Conservation (phyloP, 2,888 invertebrate species). For the Netelia inedita region DNA sequence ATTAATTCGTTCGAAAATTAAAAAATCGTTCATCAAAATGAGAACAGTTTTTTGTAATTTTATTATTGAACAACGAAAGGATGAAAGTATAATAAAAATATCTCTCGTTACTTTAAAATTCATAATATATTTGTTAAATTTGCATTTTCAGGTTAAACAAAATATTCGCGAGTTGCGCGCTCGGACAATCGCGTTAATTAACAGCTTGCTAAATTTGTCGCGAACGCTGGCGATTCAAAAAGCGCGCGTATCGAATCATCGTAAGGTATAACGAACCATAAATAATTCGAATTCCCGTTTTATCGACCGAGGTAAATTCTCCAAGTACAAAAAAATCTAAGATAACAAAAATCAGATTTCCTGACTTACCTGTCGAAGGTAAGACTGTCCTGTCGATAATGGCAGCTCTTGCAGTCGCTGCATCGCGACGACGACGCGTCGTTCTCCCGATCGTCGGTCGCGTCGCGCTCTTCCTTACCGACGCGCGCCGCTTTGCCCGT, state of each 20-base stretch:
- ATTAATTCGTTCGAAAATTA: too few relatives aligned
- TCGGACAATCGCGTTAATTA: too few relatives aligned
- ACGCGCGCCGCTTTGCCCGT: slow-evolving; percentile 86
- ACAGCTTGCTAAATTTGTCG: background rate
- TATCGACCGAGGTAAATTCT: slow-evolving; percentile 17
- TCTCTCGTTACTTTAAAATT: too few relatives aligned
- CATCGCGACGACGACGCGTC: slow-evolving; percentile 80
- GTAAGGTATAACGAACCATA: slow-evolving; percentile 21
- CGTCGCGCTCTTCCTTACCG: slow-evolving; percentile 70
- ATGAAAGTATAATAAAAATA: too few relatives aligned
- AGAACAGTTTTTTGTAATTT: too few relatives aligned
- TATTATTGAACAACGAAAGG: too few relatives aligned
- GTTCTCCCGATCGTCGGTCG: slow-evolving; percentile 78
- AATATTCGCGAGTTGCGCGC: too few relatives aligned
- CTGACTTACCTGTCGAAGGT: slow-evolving; percentile 82
- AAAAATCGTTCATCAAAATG: too few relatives aligned
- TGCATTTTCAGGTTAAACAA: too few relatives aligned
- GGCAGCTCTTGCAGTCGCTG: slow-evolving; percentile 81
- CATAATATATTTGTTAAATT: too few relatives aligned
- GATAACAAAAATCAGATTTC: slow-evolving; percentile 3
- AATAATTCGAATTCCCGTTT: slow-evolving; percentile 12
- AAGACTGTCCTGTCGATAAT: slow-evolving; percentile 81
- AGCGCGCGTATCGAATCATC: slow-evolving; percentile 6
- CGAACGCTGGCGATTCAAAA: background rate
- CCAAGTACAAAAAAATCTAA: background rate